Evolutionary conservation across 2,113 vertebrate genomes (phyloP), one percentile per base, ranked within the genome.

Genomic region (Suricata suricatta): DNA sequence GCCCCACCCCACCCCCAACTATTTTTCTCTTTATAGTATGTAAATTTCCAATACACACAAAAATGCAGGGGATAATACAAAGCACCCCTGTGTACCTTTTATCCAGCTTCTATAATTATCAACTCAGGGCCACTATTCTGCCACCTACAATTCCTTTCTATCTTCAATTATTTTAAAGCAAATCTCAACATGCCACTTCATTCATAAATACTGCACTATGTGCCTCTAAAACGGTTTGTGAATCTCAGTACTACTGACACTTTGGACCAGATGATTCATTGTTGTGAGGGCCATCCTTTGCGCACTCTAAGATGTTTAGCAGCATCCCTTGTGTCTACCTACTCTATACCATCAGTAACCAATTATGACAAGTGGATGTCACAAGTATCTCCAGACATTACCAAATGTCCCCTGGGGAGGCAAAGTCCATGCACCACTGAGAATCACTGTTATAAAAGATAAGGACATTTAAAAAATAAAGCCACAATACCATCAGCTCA

Each of bases 381-480:
- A 66, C 54, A 71, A 92, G 68, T 88, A 29, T 52, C 85, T 95
- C 68, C 69, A 83, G 80, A 95, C 41, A 95, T 77, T 86, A 72
- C 25, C 44, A 57, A n/a, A 89, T 77, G 57, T 89, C 12, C 64
- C 25, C 38, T 38, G 35, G 31, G 31, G n/a, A 68, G 23, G 66
- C 64, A 94, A 92, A 93, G 80, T 86, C 71, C 35, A 71, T 16
- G 38, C 35, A 11, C 47, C 57, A 92, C 0, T 95, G 13, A 95
- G 90, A 97, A 85, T 9, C n/a, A 77, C 77, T 63, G 63, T 23
- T 97, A 3, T 76, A 95, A 95, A 91, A 93, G 57, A 35, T 29
- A 86, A 74, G 54, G 54, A 92, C 19, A 3, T 29, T 76, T 76
- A n/a, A 72, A 84, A 80, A 93, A 82, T 33, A 80, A 86, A 93